Base-by-base conservation (phyloP, 2,888 invertebrate species). In the Drosophila putrida region DNA sequence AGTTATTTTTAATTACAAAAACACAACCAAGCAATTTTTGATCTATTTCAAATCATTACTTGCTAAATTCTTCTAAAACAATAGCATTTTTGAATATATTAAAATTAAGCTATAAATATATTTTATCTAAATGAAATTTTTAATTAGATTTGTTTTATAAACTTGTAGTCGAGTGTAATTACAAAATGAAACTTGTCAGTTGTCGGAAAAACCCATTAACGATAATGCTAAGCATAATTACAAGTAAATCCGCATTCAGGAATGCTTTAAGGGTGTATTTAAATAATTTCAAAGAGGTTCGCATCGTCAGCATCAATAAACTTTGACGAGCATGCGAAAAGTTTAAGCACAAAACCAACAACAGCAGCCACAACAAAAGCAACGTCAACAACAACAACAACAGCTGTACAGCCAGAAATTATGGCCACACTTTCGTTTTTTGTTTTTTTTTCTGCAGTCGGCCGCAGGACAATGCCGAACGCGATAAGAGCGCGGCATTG, bases 341-440 rank as follows among this genome's bases (percentile, higher is more conserved):
- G 62, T 71, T 75, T 63, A 60, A 41, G 64, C 47, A 78, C 25
- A 55, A 36, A 35, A 44, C 63, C 47, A 64, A 43, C 61, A 60
- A 63, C 39, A 66, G 39, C 50, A 49, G 15, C 51, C 46, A 61
- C 60, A 80, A 59, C 60, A 77, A 50, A 33, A 63, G 59, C 43
- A 60, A 50, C 50, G 49, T 15, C 41, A 55, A 47, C 53, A 65
- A 43, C 47, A 60, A 44, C 63, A 64, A 57, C 63, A 83, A 63
- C 72, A 51, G 55, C 44, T 66, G 75, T 49, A 33, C 60, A 51
- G 61, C 31, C 57, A 58, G 64, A 88, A 89, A 89, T 83, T 89
- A 83, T 89, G 68, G 88, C 82, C 75, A 82, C 90, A 89, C 90
- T 83, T 89, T 89, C 86, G 53, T 73, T 73, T 89, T 89, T 82